Evolutionary conservation across 2,113 vertebrate genomes (phyloP), one percentile per base, ranked within the genome.

Genomic region (Anoplopoma fimbria): DNA sequence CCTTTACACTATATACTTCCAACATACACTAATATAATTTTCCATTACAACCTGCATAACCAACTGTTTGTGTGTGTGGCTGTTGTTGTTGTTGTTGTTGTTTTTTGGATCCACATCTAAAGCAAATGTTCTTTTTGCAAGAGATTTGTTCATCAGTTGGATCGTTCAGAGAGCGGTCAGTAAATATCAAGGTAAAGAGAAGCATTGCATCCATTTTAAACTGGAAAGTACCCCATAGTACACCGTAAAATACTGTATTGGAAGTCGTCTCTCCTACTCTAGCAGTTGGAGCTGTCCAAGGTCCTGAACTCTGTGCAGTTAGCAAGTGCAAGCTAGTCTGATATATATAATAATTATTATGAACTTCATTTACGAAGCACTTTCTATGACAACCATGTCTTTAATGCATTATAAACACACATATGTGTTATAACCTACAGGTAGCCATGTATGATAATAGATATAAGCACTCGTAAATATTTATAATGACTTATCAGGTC

Each of bases 221-320:
- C 10, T 27, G 3, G 42, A 19, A 63, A 27, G 7, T 17, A 36
- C 40, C 19, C 19, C 13, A n/a, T 1, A 27, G 31, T 2, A 31
- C 60, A 51, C 31, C 31, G 23, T 21, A 36, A 23, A n/a, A 4
- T 13, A 4, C 6, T 65, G 38, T 19, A 12, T 1, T 67, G 25
- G 60, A 33, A 53, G 47, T 55, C 0, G 2, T 55, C 33, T 42
- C 27, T 72, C 45, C 29, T 17, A 12, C 40, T 68, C 8, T 6
- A 27, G 4, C 25, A 68, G 10, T 33, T 27, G 58, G 75, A 86
- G 79, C 75, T 78, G 84, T 82, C 79, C 84, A 14, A 5, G 58
- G 84, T 78, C 10, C 84, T 78, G 47, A 86, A 69, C 64, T 63
- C 57, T 34, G 38, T 51, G 40, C 62, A 57, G 25, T 14, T 42